Evolutionary conservation across 2,113 vertebrate species (phyloP).

Genomic region (Oreochromis spilurus): DNA sequence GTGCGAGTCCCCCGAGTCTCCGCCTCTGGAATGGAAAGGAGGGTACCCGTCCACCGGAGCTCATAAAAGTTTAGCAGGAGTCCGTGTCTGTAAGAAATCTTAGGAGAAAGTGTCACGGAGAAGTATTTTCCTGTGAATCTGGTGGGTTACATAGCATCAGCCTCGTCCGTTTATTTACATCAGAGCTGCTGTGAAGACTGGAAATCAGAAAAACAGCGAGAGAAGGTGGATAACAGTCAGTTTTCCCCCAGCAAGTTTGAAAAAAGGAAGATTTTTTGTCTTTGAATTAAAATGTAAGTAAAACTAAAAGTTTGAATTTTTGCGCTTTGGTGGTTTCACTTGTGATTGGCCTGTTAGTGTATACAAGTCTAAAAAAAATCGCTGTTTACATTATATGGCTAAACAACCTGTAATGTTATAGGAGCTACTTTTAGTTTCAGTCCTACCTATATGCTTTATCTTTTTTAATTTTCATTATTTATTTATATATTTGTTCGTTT

Average conservation of each 20-base stretch:
- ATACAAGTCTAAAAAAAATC: neutral
- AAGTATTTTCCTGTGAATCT: neutral
- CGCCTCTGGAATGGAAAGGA: constrained; percentile 2
- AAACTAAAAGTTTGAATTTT: neutral
- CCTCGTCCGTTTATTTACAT: neutral
- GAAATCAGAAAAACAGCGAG: neutral
- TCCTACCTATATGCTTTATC: neutral
- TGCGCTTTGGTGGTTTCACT: neutral
- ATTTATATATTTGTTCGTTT: neutral
- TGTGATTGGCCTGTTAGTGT: neutral
- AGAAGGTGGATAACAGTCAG: neutral
- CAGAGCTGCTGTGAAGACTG: neutral
- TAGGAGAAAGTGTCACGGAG: neutral
- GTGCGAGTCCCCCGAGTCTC: constrained; percentile 1
- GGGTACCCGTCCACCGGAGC: neutral
- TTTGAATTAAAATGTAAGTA: constrained; percentile 34
- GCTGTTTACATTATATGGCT: neutral
- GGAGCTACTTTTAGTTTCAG: neutral
- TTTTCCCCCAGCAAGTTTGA: neutral
- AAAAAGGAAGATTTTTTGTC: neutral
- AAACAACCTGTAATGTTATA: neutral
- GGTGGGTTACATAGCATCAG: neutral
- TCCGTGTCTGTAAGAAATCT: neutral
- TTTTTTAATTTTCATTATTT: neutral
- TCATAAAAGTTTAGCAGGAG: constrained; percentile 12